Evolutionary conservation across 2,888 invertebrate species (phyloP).

Genomic region (Salticus scenicus): DNA sequence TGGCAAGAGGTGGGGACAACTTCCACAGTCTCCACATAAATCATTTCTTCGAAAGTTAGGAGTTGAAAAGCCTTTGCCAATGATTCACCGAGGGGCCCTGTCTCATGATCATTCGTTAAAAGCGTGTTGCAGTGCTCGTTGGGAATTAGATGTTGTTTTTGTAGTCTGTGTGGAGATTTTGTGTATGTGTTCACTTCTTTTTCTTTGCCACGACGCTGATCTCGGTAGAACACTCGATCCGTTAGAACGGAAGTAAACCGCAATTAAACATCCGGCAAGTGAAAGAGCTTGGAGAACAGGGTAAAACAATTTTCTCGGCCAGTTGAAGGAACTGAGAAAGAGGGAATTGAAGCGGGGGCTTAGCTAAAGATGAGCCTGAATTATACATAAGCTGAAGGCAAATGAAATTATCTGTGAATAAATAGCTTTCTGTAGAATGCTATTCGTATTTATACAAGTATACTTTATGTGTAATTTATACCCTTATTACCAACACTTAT

Average conservation of each 20-base stretch:
- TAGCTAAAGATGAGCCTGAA: too few species aligned
- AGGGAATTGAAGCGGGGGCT: too few species aligned
- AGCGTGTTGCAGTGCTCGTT: conserved; percentile 58
- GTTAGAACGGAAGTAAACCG: conserved; percentile 12
- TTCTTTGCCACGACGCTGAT: neutral
- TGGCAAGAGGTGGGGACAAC: conserved; percentile 63
- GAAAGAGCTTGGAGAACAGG: neutral
- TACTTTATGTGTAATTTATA: too few species aligned
- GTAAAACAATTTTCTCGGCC: too few species aligned
- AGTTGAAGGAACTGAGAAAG: too few species aligned
- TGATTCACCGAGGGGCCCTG: conserved; percentile 57
- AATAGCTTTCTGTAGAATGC: too few species aligned
- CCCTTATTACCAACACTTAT: too few species aligned
- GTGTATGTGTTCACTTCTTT: neutral
- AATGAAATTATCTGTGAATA: too few species aligned
- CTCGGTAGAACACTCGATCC: neutral
- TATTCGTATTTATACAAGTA: too few species aligned
- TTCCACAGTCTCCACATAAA: conserved; percentile 65
- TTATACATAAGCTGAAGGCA: too few species aligned
- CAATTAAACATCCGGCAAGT: conserved; percentile 3
- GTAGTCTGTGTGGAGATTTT: conserved; percentile 39
- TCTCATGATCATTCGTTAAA: conserved; percentile 67
- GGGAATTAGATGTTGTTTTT: conserved; percentile 58
- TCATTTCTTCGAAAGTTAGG: conserved; percentile 60
- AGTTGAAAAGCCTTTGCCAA: conserved; percentile 63